Evolutionary conservation across 1,140 invertebrate species (phyloP).

Genomic region (Drosophila ogumai): DNA sequence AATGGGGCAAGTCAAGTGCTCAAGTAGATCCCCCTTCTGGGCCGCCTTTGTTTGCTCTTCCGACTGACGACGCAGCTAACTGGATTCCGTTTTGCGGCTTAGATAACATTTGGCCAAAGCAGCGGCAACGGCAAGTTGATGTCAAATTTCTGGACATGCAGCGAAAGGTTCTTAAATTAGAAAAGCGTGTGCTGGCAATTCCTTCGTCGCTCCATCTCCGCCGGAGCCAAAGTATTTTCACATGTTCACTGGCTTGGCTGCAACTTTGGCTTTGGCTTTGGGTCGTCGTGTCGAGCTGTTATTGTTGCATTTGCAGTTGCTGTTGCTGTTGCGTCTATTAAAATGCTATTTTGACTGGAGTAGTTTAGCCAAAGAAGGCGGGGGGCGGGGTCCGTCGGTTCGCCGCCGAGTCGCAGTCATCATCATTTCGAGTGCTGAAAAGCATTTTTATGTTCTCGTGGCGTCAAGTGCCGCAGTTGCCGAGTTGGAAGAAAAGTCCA

Average conservation of each 20-base stretch:
- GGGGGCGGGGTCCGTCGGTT: slow-evolving; percentile 34
- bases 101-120: slow-evolving; percentile 62
- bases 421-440: slow-evolving; percentile 80
- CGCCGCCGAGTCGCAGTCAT: slow-evolving; percentile 43
- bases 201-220: slow-evolving; percentile 18
- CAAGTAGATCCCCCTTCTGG: slow-evolving; percentile 24
- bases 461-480: slow-evolving; percentile 75
- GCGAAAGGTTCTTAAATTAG: slow-evolving; percentile 82
- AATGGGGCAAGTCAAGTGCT: slow-evolving; percentile 63
- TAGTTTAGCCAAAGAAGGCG: slow-evolving; percentile 72
- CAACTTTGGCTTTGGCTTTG: slow-evolving; percentile 56
- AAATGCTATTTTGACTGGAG: slow-evolving; percentile 83
- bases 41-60: slow-evolving; percentile 52
- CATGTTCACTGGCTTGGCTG: slow-evolving; percentile 66
- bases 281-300: slow-evolving; percentile 68
- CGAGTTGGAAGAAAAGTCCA: slow-evolving; percentile 30
- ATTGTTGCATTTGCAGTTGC: slow-evolving; percentile 26
- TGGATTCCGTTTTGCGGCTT: slow-evolving; percentile 52
- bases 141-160: slow-evolving; percentile 78
- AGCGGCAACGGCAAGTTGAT: slow-evolving; percentile 50
- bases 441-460: slow-evolving; percentile 84
- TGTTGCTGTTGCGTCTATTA: slow-evolving; percentile 70
- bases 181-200: slow-evolving; percentile 80
- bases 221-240: slow-evolving; percentile 69
- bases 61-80: slow-evolving; percentile 66